Base-by-base conservation (phyloP, 2,888 invertebrate species). In the Bombyx huttoni region DNA sequence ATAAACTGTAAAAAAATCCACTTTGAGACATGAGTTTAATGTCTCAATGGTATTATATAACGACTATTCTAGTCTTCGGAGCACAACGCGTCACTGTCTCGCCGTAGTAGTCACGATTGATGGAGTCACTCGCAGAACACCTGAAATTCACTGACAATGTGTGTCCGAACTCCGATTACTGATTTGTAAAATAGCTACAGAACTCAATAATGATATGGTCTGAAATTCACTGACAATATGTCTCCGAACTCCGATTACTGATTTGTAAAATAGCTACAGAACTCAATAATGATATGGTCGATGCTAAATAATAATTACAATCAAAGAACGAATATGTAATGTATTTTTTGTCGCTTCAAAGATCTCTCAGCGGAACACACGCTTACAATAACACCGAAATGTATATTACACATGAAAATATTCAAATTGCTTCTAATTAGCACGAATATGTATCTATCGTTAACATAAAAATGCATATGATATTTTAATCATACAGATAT, bases 351-450 rank as follows among this genome's bases (percentile, higher is more conserved):
- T 47, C 51, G 24, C 49, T 6, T 51, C 34, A 6, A 40, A 34
- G 46, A 40, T 46, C 52, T 47, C n/a, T 1, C 40, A 49, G 40
- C 49, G 47, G 49, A 40, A 52, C 52, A 49, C 33, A 49, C 49
- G 52, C 46, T 52, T 12, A 24, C 46, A 48, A 12, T 53, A 48
- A 53, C 52, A 48, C 49, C 46, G 49, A 46, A 49, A 48, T 48
- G 48, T 54, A 52, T 54, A 55, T 56, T 53, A 54, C 47, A 48
- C 47, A 56, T 55, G 50, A 56, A 58, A 56, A 55, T 60, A 60
- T 56, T 56, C 54, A 57, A 58, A 60, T 58, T 49, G 8, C 48
- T 48, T 40, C 55, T 57, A 57, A 57, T 59, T 54, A 59, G 56
- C 54, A 52, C 52, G 49, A 54, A 47, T 54, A 49, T 58, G 54